Conservation (phyloP, 2,888 invertebrate genomes). For the Thymelicus acteon region DNA sequence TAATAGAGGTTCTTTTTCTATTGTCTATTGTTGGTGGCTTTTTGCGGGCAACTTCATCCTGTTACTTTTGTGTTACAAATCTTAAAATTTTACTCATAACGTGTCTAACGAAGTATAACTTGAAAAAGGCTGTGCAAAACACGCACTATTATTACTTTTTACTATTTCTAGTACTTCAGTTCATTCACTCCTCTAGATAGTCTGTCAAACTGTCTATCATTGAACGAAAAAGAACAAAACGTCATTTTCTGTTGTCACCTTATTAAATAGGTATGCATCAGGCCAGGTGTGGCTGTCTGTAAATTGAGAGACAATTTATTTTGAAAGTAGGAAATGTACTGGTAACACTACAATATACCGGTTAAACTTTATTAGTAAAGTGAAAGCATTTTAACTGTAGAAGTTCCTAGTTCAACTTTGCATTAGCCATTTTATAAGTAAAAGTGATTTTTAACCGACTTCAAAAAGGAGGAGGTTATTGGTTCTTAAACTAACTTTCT, state of each 20-base stretch:
- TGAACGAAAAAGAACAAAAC: slow-evolving; percentile 43
- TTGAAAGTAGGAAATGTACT: neutral
- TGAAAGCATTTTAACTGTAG: neutral
- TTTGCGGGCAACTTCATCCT: too few species aligned
- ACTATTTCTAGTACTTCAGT: slow-evolving; percentile 3
- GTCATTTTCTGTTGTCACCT: neutral
- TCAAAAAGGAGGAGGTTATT: too few species aligned
- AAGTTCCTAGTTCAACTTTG: neutral
- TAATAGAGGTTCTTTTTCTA: too few species aligned
- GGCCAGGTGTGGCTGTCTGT: neutral
- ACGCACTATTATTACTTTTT: neutral
- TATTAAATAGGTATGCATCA: neutral
- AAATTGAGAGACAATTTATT: slow-evolving; percentile 24
- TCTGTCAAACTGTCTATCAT: slow-evolving; percentile 27
- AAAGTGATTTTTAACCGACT: neutral
- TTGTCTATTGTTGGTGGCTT: too few species aligned
- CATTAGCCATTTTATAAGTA: neutral
- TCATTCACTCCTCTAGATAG: slow-evolving; percentile 26
- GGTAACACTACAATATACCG: neutral
- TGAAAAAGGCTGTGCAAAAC: slow-evolving; percentile 1
- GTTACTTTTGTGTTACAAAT: too few species aligned
- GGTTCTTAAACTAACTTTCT: neutral
- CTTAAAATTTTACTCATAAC: too few species aligned
- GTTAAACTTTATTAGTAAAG: neutral
- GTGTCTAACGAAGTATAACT: too few species aligned